A percentile compares a stretch with the other conserved stretches of the same genome.
These are phyloP conservation scores for Tupiocoris notatus DNA, from an alignment of 2,888 invertebrate species.

Conservation along the genomic window DNA sequence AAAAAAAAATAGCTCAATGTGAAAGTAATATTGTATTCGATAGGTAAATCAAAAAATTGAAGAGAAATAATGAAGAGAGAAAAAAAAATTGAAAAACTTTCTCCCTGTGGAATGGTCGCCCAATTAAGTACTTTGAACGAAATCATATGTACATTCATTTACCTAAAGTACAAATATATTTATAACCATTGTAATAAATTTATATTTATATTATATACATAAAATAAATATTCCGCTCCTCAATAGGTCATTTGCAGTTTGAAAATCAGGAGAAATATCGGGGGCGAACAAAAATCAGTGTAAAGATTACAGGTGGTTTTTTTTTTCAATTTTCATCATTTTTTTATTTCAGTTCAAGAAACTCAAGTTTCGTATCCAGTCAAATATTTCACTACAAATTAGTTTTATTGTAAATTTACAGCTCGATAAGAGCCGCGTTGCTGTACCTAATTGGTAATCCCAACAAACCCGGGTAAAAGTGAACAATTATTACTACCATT, in stretches of 20 bases:
- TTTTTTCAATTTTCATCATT: neutral
- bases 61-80: conserved; percentile 3
- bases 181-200: conserved; percentile 34
- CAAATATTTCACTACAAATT: too few species aligned
- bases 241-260: neutral
- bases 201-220: conserved; percentile 19
- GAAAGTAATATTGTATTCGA: neutral
- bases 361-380: too few species aligned
- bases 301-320: too few species aligned
- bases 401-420: too few species aligned
- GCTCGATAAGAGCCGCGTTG: too few species aligned
- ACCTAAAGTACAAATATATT: conserved; percentile 38
- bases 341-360: too few species aligned
- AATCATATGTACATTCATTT: conserved; percentile 28
- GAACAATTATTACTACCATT: too few species aligned
- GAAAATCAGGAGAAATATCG: too few species aligned
- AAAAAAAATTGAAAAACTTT: conserved; percentile 7
- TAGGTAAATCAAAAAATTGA: neutral
- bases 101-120: conserved; percentile 43
- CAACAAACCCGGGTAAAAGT: too few species aligned
- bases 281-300: too few species aligned
- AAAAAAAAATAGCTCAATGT: neutral
- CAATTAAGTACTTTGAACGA: conserved; percentile 44
- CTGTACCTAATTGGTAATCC: too few species aligned
- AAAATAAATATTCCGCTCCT: conserved; percentile 33